Percentiles rank a stretch among this genome's conserved stretches.
Evolutionary conservation across 35 echinoderm and acorn worm genomes (phyloP).

Genomic region (Antedon bifida): DNA sequence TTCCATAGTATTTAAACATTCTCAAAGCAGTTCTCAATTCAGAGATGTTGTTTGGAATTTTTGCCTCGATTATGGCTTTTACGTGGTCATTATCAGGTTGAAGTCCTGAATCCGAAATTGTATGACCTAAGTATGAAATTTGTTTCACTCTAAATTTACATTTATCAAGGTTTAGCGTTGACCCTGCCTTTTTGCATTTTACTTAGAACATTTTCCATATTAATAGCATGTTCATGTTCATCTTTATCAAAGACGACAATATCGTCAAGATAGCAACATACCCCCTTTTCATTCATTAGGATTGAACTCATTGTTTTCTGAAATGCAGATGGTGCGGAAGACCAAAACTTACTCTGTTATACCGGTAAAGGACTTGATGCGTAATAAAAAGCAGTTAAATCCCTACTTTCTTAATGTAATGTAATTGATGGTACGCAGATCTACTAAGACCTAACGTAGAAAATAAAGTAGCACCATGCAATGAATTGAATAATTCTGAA

Average conservation of each 20-base stretch:
- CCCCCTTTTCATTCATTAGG: constrained; percentile 22
- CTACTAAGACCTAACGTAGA: constrained; percentile 40
- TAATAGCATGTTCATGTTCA: constrained; percentile 20
- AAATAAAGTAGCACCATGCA: constrained; percentile 26
- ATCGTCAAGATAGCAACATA: constrained; percentile 57
- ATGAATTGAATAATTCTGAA: constrained; percentile 41
- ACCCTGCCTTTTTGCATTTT: too few relatives aligned
- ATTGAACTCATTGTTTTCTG: constrained; percentile 33
- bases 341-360: too few relatives aligned
- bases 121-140: too few relatives aligned
- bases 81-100: too few relatives aligned
- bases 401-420: constrained; percentile 21
- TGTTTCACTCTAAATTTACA: too few relatives aligned
- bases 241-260: constrained; percentile 36
- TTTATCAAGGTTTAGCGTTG: too few relatives aligned
- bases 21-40: constrained; percentile 28
- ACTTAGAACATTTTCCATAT: constrained; percentile 29
- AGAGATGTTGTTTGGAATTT: constrained; percentile 7
- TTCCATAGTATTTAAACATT: constrained; percentile 21
- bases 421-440: constrained; percentile 49
- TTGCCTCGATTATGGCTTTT: constrained; percentile 7
- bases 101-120: too few relatives aligned
- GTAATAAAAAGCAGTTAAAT: constrained; percentile 48
- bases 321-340: constrained; percentile 38
- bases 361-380: constrained; percentile 30